Conservation (phyloP, 2,113 vertebrate genomes). For the Bubo bubo region DNA sequence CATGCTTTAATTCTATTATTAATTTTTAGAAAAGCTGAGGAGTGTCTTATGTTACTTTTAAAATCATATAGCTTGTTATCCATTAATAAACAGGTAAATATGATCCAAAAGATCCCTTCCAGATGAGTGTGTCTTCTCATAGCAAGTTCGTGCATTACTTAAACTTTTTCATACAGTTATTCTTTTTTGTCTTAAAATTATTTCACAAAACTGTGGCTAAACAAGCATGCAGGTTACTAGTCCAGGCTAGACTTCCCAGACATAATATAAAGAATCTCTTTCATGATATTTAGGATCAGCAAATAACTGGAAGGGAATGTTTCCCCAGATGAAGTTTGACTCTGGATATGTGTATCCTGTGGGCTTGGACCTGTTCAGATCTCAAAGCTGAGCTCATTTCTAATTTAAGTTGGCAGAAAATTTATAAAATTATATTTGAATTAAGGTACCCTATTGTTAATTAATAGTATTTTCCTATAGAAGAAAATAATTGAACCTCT, state of each 20-base stretch:
- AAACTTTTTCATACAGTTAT: background rate
- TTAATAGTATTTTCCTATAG: slow-evolving; percentile 36
- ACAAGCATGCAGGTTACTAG: background rate
- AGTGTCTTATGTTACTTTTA: background rate
- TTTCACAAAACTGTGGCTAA: background rate
- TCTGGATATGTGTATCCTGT: background rate
- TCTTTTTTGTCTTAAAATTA: background rate
- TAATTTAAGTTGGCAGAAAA: background rate
- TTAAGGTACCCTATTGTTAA: background rate
- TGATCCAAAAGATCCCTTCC: background rate
- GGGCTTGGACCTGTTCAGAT: background rate
- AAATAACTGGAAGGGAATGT: background rate
- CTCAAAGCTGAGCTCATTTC: background rate
- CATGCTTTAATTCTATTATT: background rate
- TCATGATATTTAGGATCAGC: background rate
- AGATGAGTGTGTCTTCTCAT: background rate
- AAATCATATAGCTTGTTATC: background rate
- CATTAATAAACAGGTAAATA: background rate
- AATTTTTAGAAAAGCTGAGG: background rate
- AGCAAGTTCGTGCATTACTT: background rate
- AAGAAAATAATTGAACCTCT: slow-evolving; percentile 17
- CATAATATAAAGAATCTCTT: background rate
- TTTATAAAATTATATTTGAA: background rate
- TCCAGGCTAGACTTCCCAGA: background rate
- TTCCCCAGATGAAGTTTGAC: background rate